phyloP scores from a whole-genome alignment of 1,140 invertebrate species.

The Chlorops oryzae region DNA sequence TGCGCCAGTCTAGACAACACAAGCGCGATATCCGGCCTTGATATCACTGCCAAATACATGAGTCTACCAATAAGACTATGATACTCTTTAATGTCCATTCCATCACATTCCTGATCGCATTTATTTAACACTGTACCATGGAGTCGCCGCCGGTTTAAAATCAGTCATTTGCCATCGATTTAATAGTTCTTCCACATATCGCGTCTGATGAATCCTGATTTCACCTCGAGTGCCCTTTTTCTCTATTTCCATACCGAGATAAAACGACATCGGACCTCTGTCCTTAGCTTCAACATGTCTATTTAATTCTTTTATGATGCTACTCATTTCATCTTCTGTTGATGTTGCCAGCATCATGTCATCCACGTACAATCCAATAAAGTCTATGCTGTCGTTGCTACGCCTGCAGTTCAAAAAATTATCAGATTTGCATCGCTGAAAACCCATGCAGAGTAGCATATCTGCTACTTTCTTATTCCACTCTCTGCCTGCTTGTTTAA shows the following conservation, averaged over 20 bases:
- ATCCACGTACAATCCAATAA: conserved; percentile 13
- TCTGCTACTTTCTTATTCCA: conserved; percentile 31
- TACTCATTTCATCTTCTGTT: neutral
- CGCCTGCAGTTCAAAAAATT: conserved; percentile 7
- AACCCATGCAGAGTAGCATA: conserved; percentile 17
- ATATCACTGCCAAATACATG: conserved; percentile 36
- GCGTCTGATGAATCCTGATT: no score
- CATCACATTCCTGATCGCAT: no score
- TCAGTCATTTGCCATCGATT: no score
- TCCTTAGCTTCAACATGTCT: neutral
- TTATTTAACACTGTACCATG: no score
- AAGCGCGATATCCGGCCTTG: conserved; percentile 45
- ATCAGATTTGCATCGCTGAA: conserved; percentile 18
- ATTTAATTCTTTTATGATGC: conserved; percentile 1
- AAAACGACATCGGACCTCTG: no score
- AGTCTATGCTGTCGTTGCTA: neutral
- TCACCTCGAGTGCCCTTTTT: no score
- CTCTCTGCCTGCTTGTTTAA: conserved; percentile 34
- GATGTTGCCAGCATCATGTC: conserved; percentile 15
- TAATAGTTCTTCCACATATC: no score
- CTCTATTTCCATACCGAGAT: no score
- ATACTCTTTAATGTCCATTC: no score
- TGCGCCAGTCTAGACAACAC: conserved; percentile 23
- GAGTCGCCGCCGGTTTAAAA: no score
- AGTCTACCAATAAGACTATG: conserved; percentile 38